These are phyloP conservation scores for Bembecia ichneumoniformis DNA, from an alignment of 2,888 invertebrate species.

Conservation along the genomic window DNA sequence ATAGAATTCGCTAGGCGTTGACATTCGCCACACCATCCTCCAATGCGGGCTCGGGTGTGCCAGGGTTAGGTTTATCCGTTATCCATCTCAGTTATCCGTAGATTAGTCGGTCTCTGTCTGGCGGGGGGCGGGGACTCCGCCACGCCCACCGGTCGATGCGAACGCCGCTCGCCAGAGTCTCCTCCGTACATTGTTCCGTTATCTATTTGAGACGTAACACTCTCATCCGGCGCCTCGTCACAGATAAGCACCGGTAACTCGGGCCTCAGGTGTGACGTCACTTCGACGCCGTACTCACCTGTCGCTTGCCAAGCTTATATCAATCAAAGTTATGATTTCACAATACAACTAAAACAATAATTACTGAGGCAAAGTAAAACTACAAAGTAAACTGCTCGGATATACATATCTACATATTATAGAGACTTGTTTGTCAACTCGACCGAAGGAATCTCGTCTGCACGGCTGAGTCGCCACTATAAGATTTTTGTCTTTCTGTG, in stretches of 20 bases:
- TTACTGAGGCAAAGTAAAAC: no score
- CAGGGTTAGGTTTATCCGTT: slow-evolving; percentile 64
- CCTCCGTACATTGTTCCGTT: slow-evolving; percentile 46
- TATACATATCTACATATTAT: no score
- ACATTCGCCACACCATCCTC: slow-evolving; percentile 58
- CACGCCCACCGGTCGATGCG: slow-evolving; percentile 69
- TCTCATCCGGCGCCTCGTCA: slow-evolving; percentile 58
- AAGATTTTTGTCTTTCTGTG: no score
- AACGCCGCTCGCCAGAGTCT: slow-evolving; percentile 22
- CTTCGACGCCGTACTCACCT: not conserved
- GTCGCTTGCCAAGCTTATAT: not conserved
- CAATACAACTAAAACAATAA: no score
- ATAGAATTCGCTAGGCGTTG: slow-evolving; percentile 56
- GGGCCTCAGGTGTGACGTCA: slow-evolving; percentile 32
- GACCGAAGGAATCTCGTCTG: no score
- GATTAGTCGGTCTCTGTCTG: slow-evolving; percentile 62
- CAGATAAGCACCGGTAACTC: slow-evolving; percentile 48
- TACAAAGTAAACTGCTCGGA: no score
- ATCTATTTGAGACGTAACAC: slow-evolving; percentile 59
- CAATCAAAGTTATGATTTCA: no score
- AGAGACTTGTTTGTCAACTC: no score
- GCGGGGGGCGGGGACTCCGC: slow-evolving; percentile 55
- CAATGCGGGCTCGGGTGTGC: slow-evolving; percentile 42
- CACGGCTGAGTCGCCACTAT: no score
- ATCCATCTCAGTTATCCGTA: slow-evolving; percentile 59